Evolutionary conservation across 2,888 invertebrate genomes (phyloP).

Genomic region (Aleiodes testaceus): DNA sequence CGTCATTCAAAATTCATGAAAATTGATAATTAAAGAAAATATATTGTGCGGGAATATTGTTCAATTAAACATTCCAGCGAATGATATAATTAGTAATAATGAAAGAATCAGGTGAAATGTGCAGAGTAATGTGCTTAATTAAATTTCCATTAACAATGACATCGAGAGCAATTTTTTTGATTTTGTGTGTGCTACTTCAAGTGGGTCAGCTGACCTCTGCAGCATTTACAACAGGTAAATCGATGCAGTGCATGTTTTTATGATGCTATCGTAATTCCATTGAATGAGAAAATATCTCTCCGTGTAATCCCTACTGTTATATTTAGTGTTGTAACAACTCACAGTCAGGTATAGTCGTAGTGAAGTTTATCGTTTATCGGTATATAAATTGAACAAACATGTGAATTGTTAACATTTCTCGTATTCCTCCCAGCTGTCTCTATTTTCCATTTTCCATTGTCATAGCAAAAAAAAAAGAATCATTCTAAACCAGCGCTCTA

Average conservation of each 20-base stretch:
- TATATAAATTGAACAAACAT: constrained; percentile 51
- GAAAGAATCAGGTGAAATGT: neutral
- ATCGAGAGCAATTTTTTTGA: constrained; percentile 48
- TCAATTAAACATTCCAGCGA: neutral
- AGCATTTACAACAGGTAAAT: constrained; percentile 67
- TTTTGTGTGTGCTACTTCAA: constrained; percentile 60
- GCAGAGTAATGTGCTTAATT: neutral
- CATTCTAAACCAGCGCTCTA: constrained; percentile 56
- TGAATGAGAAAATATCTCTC: too few relatives aligned
- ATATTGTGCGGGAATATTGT: neutral
- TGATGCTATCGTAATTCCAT: too few relatives aligned
- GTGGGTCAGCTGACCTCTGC: constrained; percentile 60
- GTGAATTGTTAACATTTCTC: constrained; percentile 19
- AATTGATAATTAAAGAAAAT: neutral
- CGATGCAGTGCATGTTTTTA: constrained; percentile 18
- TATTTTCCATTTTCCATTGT: constrained; percentile 40
- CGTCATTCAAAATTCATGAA: neutral
- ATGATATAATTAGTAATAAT: neutral
- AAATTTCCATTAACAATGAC: constrained; percentile 14
- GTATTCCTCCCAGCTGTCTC: neutral
- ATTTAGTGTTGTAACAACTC: too few relatives aligned
- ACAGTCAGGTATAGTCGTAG: constrained; percentile 11
- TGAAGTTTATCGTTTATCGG: constrained; percentile 63
- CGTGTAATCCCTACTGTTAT: too few relatives aligned
- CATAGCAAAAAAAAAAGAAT: constrained; percentile 43